Evolutionary conservation across 2,888 invertebrate species (phyloP), one percentile per base, ranked within the genome.

Genomic region (Cephus sareptanus): DNA sequence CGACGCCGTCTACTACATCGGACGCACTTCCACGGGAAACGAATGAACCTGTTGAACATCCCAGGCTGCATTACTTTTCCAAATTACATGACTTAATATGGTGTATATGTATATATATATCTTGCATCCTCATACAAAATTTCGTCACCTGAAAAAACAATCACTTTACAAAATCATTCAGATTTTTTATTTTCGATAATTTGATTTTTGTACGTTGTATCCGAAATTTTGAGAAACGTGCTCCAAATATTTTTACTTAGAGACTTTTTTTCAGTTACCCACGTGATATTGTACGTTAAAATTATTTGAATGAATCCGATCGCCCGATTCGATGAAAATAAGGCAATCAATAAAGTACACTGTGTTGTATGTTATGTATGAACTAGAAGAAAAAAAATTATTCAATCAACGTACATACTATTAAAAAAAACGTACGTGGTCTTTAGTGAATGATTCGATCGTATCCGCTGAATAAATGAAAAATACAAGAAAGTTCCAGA

Each of bases 1-100:
- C 35, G n/a, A 33, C 74, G 23, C 56, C 9, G 56, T 56, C 56
- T 56, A 56, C 56, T 56, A 56, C 74, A 34, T 37, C 74, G 74
- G 30, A 33, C 74, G 74, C 74, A 34, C 35, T 35, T 37, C 30
- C 71, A 34, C 33, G 71, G 71, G 71, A 71, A 71, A 71, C 71
- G 33, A 34, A 34, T 33, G 13, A 34, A 71, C 71, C 71, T 71
- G 71, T 71, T 71, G 71, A 71, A 34, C 71, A 34, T 34, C 34
- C 13, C 31, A 31, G 33, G 33, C 34, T 71, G 71, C 34, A 34
- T 23, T 56, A 56, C 23, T 56, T 56, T 56, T 56, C 56, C 9
- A 56, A 56, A 23, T 56, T 56, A 40, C 6, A 15, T 40, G 40
- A 23, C 15, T 40, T 40, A 15, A 6, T 56, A 56, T 23, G 23